phyloP scores from a whole-genome alignment of 92 coral and sea anemone species.

The Porites divaricata region DNA sequence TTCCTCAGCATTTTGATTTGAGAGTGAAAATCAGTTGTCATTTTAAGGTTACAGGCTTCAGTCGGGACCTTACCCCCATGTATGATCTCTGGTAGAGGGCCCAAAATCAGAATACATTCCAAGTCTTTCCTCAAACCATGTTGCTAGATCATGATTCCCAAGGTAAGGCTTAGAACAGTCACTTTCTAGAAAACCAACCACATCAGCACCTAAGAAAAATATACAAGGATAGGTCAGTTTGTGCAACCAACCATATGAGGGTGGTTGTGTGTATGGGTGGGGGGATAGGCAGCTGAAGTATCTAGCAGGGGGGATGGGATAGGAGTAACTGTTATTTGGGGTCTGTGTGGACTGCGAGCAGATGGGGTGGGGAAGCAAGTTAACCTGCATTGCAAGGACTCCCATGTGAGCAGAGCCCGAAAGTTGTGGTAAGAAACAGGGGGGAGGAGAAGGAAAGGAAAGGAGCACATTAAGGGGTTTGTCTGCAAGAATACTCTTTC shows the following conservation, averaged over 20 bases:
- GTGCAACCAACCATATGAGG: not conserved
- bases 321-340: not conserved
- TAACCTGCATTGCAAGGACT: too few species aligned
- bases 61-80: constrained; percentile 88
- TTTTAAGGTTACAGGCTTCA: not conserved
- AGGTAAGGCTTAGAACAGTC: constrained; percentile 93
- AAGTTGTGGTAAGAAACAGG: too few species aligned
- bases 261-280: not conserved
- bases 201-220: constrained; percentile 80
- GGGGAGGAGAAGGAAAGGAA: too few species aligned
- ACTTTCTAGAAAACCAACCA: constrained; percentile 95
- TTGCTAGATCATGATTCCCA: constrained; percentile 93
- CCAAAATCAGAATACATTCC: constrained; percentile 97
- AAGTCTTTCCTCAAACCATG: constrained; percentile 96
- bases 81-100: constrained; percentile 97
- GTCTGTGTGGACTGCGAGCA: too few species aligned
- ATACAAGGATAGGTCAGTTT: not conserved
- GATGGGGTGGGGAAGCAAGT: too few species aligned
- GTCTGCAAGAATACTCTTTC: too few species aligned
- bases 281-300: not conserved
- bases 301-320: not conserved
- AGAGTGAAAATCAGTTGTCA: not conserved
- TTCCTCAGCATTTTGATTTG: too few species aligned
- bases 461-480: too few species aligned
- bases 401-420: too few species aligned